Evolutionary conservation across 1,140 invertebrate genomes (phyloP).

Genomic region (Vanessa atalanta): DNA sequence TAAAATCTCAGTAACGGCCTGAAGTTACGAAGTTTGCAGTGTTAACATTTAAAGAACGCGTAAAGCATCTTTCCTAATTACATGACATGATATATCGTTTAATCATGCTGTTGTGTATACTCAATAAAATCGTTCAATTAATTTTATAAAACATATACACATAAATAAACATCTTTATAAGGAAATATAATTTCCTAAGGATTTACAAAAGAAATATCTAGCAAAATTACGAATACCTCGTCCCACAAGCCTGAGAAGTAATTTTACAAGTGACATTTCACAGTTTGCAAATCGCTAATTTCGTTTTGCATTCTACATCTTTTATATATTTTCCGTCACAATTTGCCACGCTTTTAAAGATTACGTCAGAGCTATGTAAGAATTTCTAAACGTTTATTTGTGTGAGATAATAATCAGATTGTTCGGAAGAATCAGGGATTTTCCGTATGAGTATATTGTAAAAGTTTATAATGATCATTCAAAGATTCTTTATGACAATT

Average conservation of each 20-base stretch:
- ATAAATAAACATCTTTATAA: not conserved
- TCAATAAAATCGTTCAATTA: no score
- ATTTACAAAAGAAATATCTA: not conserved
- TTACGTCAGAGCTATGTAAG: not conserved
- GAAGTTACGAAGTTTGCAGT: no score
- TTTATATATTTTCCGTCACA: constrained; percentile 27
- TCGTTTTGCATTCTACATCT: constrained; percentile 19
- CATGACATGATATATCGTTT: no score
- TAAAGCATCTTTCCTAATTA: no score
- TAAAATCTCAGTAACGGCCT: no score
- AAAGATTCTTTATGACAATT: no score
- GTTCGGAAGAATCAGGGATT: not conserved
- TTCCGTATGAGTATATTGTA: no score
- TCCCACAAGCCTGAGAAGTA: not conserved
- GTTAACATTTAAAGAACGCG: no score
- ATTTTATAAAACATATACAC: not conserved
- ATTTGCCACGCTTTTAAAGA: constrained; percentile 16
- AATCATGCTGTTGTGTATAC: no score
- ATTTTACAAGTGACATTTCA: constrained; percentile 36
- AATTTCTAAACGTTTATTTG: not conserved
- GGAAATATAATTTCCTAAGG: not conserved
- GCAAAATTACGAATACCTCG: not conserved
- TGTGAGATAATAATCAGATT: not conserved
- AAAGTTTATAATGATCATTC: no score
- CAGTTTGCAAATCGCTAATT: constrained; percentile 25